phyloP scores from a whole-genome alignment of 2,888 invertebrate genomes.

The Atrina japonica region DNA sequence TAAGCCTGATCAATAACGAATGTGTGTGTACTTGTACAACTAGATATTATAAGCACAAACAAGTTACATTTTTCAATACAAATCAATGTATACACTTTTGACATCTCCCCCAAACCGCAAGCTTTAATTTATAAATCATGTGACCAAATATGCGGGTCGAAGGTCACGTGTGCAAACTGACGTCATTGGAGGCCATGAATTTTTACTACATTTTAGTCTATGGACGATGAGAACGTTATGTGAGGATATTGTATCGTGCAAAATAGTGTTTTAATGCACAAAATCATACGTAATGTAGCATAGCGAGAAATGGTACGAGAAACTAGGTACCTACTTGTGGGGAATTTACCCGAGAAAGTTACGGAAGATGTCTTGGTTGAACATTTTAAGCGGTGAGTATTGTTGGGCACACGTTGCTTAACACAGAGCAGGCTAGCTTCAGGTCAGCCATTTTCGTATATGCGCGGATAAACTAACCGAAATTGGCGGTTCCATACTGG shows the following conservation, averaged over 20 bases:
- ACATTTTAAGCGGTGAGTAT: conserved; percentile 95
- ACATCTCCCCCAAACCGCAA: conserved; percentile 49
- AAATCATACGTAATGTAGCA: conserved; percentile 58
- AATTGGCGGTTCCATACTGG: too few species aligned
- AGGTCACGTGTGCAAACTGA: conserved; percentile 48
- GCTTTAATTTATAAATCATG: conserved; percentile 40
- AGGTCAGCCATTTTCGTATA: conserved; percentile 40
- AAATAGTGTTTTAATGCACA: conserved; percentile 31
- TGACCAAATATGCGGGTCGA: conserved; percentile 43
- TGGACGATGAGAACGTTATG: conserved; percentile 21
- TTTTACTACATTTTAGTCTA: conserved; percentile 42
- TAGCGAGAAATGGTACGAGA: conserved; percentile 94
- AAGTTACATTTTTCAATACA: too few species aligned
- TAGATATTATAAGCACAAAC: too few species aligned
- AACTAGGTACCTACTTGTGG: conserved; percentile 99
- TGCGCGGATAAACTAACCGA: conserved; percentile 28
- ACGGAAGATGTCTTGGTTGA: conserved; percentile 98
- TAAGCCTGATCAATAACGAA: too few species aligned
- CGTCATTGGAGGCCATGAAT: conserved; percentile 47
- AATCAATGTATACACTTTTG: too few species aligned
- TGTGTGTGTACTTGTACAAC: too few species aligned
- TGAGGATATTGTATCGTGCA: conserved; percentile 19
- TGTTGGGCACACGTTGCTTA: conserved; percentile 37
- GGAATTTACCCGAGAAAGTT: conserved; percentile 99
- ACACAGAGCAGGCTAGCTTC: too few species aligned